Conservation (phyloP, 2,113 vertebrate species). For the Phaethornis superciliosus region DNA sequence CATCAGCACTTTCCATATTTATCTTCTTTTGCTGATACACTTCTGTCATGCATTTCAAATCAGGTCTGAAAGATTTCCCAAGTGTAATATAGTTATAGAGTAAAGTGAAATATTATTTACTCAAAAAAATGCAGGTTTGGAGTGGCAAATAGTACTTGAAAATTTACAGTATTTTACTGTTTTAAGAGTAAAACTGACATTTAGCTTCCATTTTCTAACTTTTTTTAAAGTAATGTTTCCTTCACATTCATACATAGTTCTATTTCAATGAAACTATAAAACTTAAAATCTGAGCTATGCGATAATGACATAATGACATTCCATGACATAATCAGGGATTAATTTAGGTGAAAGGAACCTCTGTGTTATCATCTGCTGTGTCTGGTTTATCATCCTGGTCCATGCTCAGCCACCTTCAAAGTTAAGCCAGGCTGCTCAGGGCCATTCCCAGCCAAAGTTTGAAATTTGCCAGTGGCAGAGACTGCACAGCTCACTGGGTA, state of each 20-base stretch:
- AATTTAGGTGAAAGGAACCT: background rate
- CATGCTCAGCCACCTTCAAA: background rate
- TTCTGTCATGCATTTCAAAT: background rate
- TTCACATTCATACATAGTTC: background rate
- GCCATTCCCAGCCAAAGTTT: background rate
- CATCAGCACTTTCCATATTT: background rate
- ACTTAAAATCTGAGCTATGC: background rate
- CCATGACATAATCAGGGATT: background rate
- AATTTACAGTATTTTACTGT: background rate
- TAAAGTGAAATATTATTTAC: background rate
- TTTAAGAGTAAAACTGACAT: background rate
- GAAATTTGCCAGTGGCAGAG: background rate
- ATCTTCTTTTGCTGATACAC: background rate
- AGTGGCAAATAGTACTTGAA: rapidly evolving
- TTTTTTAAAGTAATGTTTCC: background rate
- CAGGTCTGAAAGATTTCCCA: background rate
- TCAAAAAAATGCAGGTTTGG: background rate
- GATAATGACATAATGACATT: background rate
- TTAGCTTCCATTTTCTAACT: background rate
- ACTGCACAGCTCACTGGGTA: background rate
- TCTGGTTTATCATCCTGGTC: background rate
- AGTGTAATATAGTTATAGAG: background rate
- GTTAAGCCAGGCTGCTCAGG: background rate
- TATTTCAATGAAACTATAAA: background rate
- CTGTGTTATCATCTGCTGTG: background rate